Evolutionary conservation across 2,113 vertebrate species (phyloP).

Genomic region (Megalops atlanticus): DNA sequence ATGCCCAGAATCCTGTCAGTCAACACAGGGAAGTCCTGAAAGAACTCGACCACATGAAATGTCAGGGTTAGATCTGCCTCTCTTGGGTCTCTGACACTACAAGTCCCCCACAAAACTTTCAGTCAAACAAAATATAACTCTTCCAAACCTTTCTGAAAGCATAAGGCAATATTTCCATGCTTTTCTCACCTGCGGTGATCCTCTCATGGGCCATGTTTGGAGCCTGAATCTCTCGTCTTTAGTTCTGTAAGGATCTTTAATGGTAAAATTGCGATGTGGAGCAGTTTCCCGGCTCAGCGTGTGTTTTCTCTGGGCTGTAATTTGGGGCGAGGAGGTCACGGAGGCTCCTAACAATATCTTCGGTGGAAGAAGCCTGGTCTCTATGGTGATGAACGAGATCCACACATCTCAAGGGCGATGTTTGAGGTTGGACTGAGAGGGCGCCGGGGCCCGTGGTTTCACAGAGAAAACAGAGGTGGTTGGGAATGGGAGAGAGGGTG

Average conservation of each 20-base stretch:
- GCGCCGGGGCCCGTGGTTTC: neutral
- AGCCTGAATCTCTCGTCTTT: too few relatives aligned
- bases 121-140: conserved; percentile 12
- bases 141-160: conserved; percentile 52
- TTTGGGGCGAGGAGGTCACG: conserved; percentile 19
- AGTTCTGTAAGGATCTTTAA: too few relatives aligned
- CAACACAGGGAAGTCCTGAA: neutral
- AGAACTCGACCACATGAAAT: conserved; percentile 21
- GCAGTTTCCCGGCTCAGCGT: neutral
- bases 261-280: neutral
- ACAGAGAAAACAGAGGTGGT: neutral
- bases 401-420: neutral
- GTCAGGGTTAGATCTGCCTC: conserved; percentile 6
- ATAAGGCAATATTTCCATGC: neutral
- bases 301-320: conserved; percentile 13
- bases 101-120: conserved; percentile 43
- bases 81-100: conserved; percentile 45
- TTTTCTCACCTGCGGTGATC: neutral
- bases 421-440: neutral
- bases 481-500: conserved; percentile 8
- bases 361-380: neutral
- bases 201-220: neutral
- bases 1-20: neutral
- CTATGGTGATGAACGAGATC: neutral
- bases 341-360: neutral